phyloP scores from a whole-genome alignment of 2,797 vertebrate genomes.

The Aphelocoma californica region DNA sequence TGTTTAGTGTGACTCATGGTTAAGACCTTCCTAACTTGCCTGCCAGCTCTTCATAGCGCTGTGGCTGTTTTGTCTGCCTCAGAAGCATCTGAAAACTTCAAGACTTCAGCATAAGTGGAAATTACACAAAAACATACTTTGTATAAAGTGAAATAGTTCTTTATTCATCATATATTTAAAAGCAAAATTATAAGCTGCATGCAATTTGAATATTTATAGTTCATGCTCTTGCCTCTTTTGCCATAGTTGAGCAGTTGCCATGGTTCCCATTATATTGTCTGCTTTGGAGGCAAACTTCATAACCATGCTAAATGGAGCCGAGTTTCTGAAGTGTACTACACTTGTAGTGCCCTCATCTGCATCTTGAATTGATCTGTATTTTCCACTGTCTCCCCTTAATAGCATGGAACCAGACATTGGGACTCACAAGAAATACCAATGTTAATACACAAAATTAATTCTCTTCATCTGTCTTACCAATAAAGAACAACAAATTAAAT shows the following conservation, averaged over 20 bases:
- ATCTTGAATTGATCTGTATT: background rate
- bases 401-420: background rate
- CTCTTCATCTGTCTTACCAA: background rate
- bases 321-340: background rate
- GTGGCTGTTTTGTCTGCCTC: background rate
- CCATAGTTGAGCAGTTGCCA: background rate
- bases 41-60: background rate
- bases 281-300: conserved; percentile 9
- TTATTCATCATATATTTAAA: background rate
- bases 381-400: background rate
- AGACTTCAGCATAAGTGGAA: background rate
- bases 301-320: background rate
- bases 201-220: conserved; percentile 30
- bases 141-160: background rate
- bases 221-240: background rate
- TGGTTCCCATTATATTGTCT: conserved; percentile 23
- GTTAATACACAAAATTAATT: background rate
- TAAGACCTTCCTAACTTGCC: background rate
- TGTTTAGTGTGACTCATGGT: background rate
- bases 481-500: background rate
- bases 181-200: background rate
- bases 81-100: background rate
- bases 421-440: background rate
- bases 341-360: conserved; percentile 5
- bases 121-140: background rate